Base-by-base conservation (phyloP, 2,113 vertebrate genomes). In the Agapornis roseicollis region DNA sequence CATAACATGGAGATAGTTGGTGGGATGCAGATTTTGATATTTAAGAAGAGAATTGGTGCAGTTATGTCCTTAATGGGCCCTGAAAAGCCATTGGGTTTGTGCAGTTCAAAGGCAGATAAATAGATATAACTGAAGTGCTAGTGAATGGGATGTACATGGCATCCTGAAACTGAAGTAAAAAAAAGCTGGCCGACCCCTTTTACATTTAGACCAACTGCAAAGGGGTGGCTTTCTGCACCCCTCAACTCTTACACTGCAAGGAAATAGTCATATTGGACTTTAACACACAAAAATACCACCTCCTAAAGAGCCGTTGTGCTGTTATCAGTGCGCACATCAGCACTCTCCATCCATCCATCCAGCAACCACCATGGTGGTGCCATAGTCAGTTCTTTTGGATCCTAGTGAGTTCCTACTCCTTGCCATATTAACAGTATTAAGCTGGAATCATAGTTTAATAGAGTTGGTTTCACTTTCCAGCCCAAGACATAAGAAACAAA, bases 291-390 rank as follows among this genome's bases (percentile, higher is more conserved):
- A 52, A 53, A 33, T 27, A 28, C 7, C 52, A 35, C 3, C 19
- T 52, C 46, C 37, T 42, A 4, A 63, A 0, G 50, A 58, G 42
- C 46, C 28, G 0, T 0, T 13, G 22, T 2, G 39, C 41, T 42
- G 41, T 4, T 24, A 12, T 8, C 5, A 3, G 3, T 13, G 6
- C 1, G 0, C 3, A 4, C 29, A 0, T 44, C 3, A 9, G n/a
- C 11, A 4, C 47, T 61, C 2, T 23, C 60, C 60, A 19, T 7
- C 47, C 60, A 19, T 7, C 47, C 81, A 9, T 1, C 37, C 84
- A 50, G 31, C 31, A 5, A 1, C 23, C 4, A 6, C 1, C 37
- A 1, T 4, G 7, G 33, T 37, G 56, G 53, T n/a, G 29, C n/a
- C 1, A 4, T 31, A 6, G 27, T 2, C 4, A 41, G 29, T 22